A percentile compares a stretch with the other conserved stretches of the same genome.
These are phyloP conservation scores for Poecile montanus DNA, from an alignment of 2,797 vertebrate species.

Conservation along the genomic window DNA sequence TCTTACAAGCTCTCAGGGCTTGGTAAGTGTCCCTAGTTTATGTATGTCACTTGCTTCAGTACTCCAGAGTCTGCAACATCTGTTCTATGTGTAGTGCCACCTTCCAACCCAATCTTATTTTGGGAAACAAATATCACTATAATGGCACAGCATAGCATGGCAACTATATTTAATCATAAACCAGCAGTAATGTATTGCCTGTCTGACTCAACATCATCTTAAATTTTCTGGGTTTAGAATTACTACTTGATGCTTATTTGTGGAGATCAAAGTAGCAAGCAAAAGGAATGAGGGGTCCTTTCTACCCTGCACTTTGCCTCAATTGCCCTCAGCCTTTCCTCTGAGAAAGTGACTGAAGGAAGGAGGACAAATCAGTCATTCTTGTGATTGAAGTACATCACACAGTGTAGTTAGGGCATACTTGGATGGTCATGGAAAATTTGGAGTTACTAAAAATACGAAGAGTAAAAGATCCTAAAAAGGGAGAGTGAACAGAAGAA, in stretches of 20 bases:
- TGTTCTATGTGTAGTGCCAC: conserved; percentile 38
- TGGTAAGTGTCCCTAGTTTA: neutral
- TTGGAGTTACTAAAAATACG: neutral
- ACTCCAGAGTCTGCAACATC: conserved; percentile 17
- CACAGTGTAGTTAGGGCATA: neutral
- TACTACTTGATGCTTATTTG: neutral
- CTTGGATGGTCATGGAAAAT: neutral
- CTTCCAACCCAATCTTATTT: conserved; percentile 18
- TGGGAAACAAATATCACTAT: neutral
- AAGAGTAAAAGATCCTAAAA: neutral
- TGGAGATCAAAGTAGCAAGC: neutral
- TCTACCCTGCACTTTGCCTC: neutral
- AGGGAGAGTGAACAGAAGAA: neutral
- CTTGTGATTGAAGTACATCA: neutral
- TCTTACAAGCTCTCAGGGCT: conserved; percentile 35
- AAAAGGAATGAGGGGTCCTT: neutral
- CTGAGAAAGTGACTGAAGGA: neutral
- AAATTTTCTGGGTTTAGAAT: conserved; percentile 15
- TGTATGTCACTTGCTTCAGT: conserved; percentile 22
- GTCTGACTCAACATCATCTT: neutral
- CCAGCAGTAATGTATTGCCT: conserved; percentile 21
- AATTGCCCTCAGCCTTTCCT: neutral
- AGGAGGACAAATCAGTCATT: neutral
- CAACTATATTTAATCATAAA: conserved; percentile 40
- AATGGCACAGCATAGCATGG: conserved; percentile 14